A percentile compares a stretch with the other conserved stretches of the same genome.
Conservation (phyloP, 2,113 vertebrate species). For the Prietella phreatophila region DNA sequence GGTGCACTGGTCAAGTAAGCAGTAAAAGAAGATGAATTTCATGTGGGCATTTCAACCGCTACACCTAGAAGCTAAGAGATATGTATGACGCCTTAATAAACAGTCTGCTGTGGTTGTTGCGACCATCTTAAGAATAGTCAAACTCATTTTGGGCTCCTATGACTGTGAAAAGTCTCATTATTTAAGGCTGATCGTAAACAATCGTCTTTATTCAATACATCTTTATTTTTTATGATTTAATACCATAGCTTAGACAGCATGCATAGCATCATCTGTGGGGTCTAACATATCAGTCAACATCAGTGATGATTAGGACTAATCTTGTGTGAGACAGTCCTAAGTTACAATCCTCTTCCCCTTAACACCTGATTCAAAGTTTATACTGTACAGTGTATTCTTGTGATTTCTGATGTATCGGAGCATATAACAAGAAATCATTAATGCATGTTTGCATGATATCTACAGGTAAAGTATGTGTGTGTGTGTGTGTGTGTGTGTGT, state of each 20-base stretch:
- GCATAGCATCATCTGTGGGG: background rate
- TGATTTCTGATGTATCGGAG: background rate
- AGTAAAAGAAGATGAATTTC: constrained; percentile 1
- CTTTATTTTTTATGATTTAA: background rate
- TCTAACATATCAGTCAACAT: background rate
- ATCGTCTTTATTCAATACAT: too few relatives aligned
- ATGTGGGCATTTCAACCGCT: constrained; percentile 25
- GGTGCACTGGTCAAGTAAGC: background rate
- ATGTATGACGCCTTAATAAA: constrained; percentile 19
- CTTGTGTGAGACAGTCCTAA: background rate
- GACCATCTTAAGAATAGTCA: background rate
- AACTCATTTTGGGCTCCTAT: background rate
- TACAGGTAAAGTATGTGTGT: background rate
- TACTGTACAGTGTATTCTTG: background rate
- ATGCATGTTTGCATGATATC: background rate
- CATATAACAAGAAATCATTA: background rate
- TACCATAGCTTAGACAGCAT: background rate
- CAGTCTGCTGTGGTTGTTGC: constrained; percentile 5
- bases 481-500: too few relatives aligned
- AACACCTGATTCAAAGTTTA: background rate
- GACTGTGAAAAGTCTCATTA: background rate
- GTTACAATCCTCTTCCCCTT: background rate
- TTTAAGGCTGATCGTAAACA: too few relatives aligned
- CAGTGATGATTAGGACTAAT: background rate
- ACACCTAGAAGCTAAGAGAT: background rate